Evolutionary conservation across 2,888 invertebrate genomes (phyloP).

Genomic region (Oscheius sp.): DNA sequence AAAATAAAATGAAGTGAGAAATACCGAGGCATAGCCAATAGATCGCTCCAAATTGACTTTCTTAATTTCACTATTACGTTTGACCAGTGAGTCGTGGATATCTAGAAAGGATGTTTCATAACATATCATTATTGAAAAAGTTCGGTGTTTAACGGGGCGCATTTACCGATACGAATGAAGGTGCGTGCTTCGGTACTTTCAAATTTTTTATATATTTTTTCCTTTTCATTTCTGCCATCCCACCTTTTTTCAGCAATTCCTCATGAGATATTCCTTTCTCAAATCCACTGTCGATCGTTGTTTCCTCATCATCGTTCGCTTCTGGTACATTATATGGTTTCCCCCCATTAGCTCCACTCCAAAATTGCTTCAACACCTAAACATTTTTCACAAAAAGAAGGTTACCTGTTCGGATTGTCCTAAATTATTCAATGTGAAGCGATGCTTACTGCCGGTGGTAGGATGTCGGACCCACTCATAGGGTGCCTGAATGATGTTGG

Average conservation of each 20-base stretch:
- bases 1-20: not conserved
- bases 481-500: conserved; percentile 7
- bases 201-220: not conserved
- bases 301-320: not conserved
- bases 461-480: conserved; percentile 29
- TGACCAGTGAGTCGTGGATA: conserved; percentile 3
- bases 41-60: conserved; percentile 2
- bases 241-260: conserved; percentile 6
- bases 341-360: conserved; percentile 26
- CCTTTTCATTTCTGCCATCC: not conserved
- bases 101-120: too few species aligned
- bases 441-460: conserved; percentile 22
- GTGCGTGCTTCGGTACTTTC: not conserved
- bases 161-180: too few species aligned
- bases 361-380: conserved; percentile 31
- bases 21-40: conserved; percentile 12
- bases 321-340: conserved; percentile 26
- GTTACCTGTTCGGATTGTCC: conserved; percentile 25
- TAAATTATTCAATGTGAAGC: conserved; percentile 21
- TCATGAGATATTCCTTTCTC: conserved; percentile 18
- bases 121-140: too few species aligned
- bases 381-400: not conserved
- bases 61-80: not conserved
- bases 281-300: not conserved
- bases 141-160: too few species aligned